Base-by-base conservation (phyloP, 2,797 vertebrate species). In the Ispidina picta region DNA sequence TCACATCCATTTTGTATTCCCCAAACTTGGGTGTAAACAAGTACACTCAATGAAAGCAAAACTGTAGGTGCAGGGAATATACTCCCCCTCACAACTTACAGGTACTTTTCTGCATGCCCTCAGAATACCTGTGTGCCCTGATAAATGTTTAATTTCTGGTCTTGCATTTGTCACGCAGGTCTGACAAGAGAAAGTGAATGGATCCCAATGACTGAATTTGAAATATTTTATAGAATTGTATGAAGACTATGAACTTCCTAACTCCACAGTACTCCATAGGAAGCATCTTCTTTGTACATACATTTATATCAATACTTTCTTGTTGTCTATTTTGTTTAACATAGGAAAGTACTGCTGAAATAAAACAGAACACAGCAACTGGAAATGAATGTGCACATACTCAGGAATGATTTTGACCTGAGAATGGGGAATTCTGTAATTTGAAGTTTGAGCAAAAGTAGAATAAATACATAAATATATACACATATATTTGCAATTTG, bases 161-260 rank as follows among this genome's bases (percentile, higher is more conserved):
- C 69, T 95, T 73, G 16, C 66, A 7, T 94, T 93, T 95, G 56
- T 93, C 86, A 72, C 64, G 23, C 94, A 97, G 96, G 84, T 95
- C 72, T 77, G 60, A 31, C 33, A 65, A 73, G 74, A 93, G 77
- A 80, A 96, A 91, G 54, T 4, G 23, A 72, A 89, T 54, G 84
- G 86, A 93, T 89, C 96, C 49, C 91, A 90, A 82, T 59, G 79
- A 96, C 93, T 75, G 93, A 33, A 88, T 74, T 56, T 78, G 88
- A 97, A 95, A 87, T 83, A 79, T 96, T 97, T 97, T 98, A 96
- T 97, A 97, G 95, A 97, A 98, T 97, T 98, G 95, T 98, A 98
- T 95, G 96, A 97, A 95, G 88, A 97, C 90, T 89, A 56, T 80
- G 89, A 96, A 89, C 88, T 93, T 96, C 84, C 84, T 64, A 86